Conservation (phyloP, 2,888 invertebrate genomes). For the Plutella xylostella region DNA sequence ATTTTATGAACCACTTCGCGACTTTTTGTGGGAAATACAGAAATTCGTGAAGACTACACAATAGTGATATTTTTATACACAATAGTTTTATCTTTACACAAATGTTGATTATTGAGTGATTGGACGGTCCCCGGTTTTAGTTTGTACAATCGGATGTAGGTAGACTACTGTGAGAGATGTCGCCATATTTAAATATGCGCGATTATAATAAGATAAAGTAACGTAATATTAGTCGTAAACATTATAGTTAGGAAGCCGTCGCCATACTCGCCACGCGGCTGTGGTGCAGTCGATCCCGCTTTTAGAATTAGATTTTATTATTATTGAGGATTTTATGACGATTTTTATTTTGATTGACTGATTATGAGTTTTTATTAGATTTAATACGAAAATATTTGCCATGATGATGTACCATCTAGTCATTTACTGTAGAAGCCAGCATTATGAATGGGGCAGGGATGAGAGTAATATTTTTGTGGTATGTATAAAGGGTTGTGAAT, state of each 20-base stretch:
- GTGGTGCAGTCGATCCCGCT: neutral
- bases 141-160: constrained; percentile 51
- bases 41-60: constrained; percentile 38
- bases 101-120: constrained; percentile 64
- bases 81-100: constrained; percentile 67
- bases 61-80: constrained; percentile 68
- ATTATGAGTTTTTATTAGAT: constrained; percentile 20
- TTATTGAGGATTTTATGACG: neutral
- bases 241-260: neutral
- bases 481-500: constrained; percentile 55
- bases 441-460: constrained; percentile 39
- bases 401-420: constrained; percentile 51
- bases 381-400: constrained; percentile 36
- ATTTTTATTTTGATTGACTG: constrained; percentile 19
- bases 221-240: neutral
- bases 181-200: neutral
- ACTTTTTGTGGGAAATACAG: constrained; percentile 27
- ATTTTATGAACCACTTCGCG: constrained; percentile 51
- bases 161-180: constrained; percentile 1
- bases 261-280: neutral
- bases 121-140: constrained; percentile 66
- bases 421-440: constrained; percentile 44
- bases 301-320: neutral
- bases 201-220: too few species aligned
- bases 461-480: constrained; percentile 36